phyloP scores from a whole-genome alignment of 2,113 vertebrate genomes.

The Scatophagus argus region DNA sequence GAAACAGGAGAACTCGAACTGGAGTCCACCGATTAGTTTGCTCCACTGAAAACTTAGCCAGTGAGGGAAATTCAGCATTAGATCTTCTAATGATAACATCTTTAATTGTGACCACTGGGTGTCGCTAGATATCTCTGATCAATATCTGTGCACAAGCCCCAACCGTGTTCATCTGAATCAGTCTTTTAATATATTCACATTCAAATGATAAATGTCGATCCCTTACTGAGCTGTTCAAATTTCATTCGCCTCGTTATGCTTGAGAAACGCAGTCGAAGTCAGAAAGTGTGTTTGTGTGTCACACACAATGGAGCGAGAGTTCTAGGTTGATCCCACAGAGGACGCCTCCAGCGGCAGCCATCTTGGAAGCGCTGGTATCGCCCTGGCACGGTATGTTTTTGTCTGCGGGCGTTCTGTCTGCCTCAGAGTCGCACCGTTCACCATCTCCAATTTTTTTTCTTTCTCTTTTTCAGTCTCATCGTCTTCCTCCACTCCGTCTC shows the following conservation, averaged over 20 bases:
- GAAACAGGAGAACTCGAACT: not conserved
- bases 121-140: constrained; percentile 81
- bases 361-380: constrained; percentile 76
- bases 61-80: not conserved
- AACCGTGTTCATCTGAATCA: constrained; percentile 31
- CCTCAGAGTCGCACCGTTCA: constrained; percentile 38
- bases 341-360: constrained; percentile 76
- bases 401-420: constrained; percentile 62
- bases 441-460: constrained; percentile 20
- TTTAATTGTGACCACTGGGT: constrained; percentile 80
- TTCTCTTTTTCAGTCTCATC: constrained; percentile 14
- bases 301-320: constrained; percentile 26
- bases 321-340: constrained; percentile 72
- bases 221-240: constrained; percentile 27
- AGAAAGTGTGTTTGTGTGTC: constrained; percentile 57
- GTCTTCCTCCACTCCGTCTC: constrained; percentile 8
- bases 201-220: constrained; percentile 40
- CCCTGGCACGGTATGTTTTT: constrained; percentile 65
- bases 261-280: constrained; percentile 2
- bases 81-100: constrained; percentile 61
- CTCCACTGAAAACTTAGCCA: not conserved
- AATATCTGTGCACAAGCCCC: constrained; percentile 67
- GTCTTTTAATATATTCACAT: constrained; percentile 61
- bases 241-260: constrained; percentile 11
- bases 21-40: not conserved